Evolutionary conservation across 2,113 vertebrate genomes (phyloP).

Genomic region (Grallaria varia): DNA sequence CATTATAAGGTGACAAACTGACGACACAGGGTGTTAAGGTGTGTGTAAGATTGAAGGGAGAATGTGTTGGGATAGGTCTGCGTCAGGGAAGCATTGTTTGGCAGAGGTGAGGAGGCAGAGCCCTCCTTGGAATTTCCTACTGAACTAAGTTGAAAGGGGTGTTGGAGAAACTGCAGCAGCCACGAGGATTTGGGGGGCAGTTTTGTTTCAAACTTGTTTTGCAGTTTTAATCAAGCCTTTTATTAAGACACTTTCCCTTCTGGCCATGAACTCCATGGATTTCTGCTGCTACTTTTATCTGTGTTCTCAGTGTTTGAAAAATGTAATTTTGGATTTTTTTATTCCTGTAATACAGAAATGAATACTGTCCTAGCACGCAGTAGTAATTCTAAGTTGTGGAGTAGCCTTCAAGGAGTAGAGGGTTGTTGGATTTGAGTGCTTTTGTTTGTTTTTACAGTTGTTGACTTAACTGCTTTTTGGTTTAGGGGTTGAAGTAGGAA

Average conservation of each 20-base stretch:
- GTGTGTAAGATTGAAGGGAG: background rate
- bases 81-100: background rate
- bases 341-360: background rate
- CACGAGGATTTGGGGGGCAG: background rate
- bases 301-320: background rate
- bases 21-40: background rate
- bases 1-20: background rate
- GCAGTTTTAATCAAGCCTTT: background rate
- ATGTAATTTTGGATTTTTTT: background rate
- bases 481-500: background rate
- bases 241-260: background rate
- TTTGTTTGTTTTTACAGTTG: background rate
- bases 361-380: background rate
- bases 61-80: background rate
- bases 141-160: background rate
- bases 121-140: background rate
- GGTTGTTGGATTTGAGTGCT: background rate
- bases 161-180: background rate
- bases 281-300: background rate
- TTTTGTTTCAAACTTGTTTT: background rate
- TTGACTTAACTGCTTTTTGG: constrained; percentile 1
- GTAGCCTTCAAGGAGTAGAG: background rate
- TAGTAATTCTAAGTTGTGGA: background rate
- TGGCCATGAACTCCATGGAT: background rate
- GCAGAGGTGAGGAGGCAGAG: background rate